phyloP scores from a whole-genome alignment of 64 coral and sea anemone species.

The Pocillopora verrucosa region DNA sequence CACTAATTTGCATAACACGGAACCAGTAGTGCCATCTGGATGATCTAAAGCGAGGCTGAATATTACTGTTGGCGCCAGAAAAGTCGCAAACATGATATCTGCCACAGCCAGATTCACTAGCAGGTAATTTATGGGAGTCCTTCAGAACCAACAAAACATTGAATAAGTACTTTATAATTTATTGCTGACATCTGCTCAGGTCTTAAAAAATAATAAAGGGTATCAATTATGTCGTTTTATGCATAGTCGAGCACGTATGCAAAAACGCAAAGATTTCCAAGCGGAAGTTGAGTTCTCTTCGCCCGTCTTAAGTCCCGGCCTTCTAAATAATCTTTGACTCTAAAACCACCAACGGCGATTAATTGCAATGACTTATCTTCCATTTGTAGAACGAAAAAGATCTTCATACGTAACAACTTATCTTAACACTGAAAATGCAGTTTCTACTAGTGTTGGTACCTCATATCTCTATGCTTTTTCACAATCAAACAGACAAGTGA shows the following conservation, averaged over 20 bases:
- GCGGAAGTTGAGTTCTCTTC: too few species aligned
- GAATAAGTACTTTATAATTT: neutral
- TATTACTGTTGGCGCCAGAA: neutral
- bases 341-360: too few species aligned
- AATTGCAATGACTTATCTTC: neutral
- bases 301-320: too few species aligned
- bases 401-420: neutral
- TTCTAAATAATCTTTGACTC: too few species aligned
- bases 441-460: neutral
- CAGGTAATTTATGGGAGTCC: constrained; percentile 7
- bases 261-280: too few species aligned
- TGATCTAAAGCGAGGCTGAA: neutral
- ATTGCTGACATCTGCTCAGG: too few species aligned
- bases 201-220: neutral
- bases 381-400: neutral
- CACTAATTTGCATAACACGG: neutral
- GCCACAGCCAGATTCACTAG: constrained; percentile 6
- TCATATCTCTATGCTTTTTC: neutral
- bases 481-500: neutral
- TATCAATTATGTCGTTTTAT: neutral
- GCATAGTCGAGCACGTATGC: too few species aligned
- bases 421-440: neutral
- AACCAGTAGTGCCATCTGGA: neutral
- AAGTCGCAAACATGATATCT: neutral
- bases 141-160: neutral